Conservation (phyloP, 2,888 invertebrate genomes). For the Clitarchus hookeri region DNA sequence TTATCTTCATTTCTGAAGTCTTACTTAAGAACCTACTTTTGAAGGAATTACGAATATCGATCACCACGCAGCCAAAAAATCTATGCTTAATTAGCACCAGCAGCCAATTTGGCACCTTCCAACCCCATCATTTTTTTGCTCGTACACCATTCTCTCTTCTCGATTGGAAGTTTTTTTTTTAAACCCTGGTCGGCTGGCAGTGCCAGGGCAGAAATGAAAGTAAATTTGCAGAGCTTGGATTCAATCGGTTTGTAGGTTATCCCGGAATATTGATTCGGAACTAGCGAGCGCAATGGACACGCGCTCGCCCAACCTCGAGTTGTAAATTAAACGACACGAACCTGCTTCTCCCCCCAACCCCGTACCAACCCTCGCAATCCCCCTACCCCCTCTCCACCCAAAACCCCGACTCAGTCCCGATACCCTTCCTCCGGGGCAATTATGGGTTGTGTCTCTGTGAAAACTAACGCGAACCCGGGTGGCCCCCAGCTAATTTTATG, state of each 20-base stretch:
- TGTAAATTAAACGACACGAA: slow-evolving; percentile 8
- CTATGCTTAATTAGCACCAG: background rate
- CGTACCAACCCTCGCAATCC: background rate
- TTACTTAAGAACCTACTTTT: no score
- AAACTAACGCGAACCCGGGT: background rate
- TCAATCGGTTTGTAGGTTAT: background rate
- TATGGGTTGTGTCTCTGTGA: background rate
- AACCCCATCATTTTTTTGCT: background rate
- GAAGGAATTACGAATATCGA: no score
- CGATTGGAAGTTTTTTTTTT: background rate
- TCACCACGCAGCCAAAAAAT: background rate
- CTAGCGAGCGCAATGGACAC: background rate
- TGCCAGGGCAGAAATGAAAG: background rate
- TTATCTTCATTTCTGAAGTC: no score
- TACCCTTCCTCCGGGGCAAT: background rate
- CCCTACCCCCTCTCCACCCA: background rate
- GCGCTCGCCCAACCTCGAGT: background rate
- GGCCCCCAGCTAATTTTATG: background rate
- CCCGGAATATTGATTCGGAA: background rate
- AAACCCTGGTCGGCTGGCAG: background rate
- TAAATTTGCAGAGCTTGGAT: slow-evolving; percentile 4
- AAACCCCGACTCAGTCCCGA: background rate
- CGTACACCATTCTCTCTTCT: background rate
- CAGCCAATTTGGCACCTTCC: background rate
- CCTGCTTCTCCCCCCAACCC: background rate